A percentile compares a stretch with the other conserved stretches of the same genome.
Conservation (phyloP, 2,888 invertebrate genomes). For the Yponomeuta sedellus region DNA sequence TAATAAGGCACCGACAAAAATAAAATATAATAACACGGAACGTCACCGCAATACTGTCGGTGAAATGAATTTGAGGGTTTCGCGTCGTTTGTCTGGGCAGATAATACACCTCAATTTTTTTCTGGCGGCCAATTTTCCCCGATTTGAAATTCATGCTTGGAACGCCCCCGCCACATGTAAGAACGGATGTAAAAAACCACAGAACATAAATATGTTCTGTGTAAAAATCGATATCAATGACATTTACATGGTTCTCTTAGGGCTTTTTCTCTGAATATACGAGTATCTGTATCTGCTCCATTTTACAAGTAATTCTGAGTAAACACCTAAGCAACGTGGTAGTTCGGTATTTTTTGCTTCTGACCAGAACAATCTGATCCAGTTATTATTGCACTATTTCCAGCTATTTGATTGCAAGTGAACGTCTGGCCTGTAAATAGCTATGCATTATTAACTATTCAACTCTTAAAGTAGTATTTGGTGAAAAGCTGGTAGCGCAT, state of each 20-base stretch:
- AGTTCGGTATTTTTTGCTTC: background rate
- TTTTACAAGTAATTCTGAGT: conserved; percentile 3
- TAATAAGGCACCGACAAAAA: conserved; percentile 65
- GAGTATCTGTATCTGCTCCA: background rate
- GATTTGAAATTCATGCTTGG: conserved; percentile 56
- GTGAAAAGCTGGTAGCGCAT: no score
- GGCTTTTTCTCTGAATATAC: conserved; percentile 47
- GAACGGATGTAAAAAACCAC: no score
- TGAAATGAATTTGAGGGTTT: conserved; percentile 25
- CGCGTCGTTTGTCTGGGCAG: conserved; percentile 21
- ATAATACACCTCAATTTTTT: conserved; percentile 23
- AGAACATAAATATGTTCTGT: no score
- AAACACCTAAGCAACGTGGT: background rate
- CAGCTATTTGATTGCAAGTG: no score
- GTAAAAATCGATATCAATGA: conserved; percentile 64
- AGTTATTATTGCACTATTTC: no score
- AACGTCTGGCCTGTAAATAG: no score
- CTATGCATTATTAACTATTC: no score
- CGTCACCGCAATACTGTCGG: conserved; percentile 33
- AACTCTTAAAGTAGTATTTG: no score
- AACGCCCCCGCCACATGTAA: conserved; percentile 28
- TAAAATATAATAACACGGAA: conserved; percentile 63
- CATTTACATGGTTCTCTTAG: conserved; percentile 67
- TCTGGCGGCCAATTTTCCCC: conserved; percentile 47
- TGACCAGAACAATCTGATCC: no score